A percentile compares a stretch with the other conserved stretches of the same genome.
Evolutionary conservation across 2,113 vertebrate genomes (phyloP).

Genomic region (Gadus macrocephalus): DNA sequence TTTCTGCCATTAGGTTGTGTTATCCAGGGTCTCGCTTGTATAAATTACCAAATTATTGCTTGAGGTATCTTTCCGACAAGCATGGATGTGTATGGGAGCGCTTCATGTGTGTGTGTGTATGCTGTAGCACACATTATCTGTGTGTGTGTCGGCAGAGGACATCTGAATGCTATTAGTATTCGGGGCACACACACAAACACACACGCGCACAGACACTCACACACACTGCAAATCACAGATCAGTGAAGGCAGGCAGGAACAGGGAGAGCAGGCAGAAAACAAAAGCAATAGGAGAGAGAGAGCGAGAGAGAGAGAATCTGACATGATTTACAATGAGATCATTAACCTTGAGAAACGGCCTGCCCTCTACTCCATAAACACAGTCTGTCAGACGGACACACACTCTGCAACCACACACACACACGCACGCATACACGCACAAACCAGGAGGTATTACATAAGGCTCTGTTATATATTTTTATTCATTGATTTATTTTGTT

Average conservation of each 20-base stretch:
- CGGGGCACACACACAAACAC: conserved; percentile 23
- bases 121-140: background rate
- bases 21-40: too few relatives aligned
- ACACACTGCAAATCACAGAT: conserved; percentile 37
- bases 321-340: conserved; percentile 75
- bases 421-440: conserved; percentile 9
- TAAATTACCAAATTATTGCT: too few relatives aligned
- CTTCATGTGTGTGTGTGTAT: too few relatives aligned
- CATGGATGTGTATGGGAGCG: too few relatives aligned
- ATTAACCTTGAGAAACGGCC: conserved; percentile 72
- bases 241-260: conserved; percentile 23
- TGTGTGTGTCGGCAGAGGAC: background rate
- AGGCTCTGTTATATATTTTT: too few relatives aligned
- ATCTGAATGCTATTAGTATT: conserved; percentile 37
- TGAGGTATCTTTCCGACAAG: too few relatives aligned
- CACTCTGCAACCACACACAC: conserved; percentile 16
- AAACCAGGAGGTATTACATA: conserved; percentile 6
- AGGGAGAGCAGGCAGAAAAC: conserved; percentile 11
- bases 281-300: conserved; percentile 3
- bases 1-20: too few relatives aligned
- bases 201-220: conserved; percentile 9
- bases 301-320: conserved; percentile 42
- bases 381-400: conserved; percentile 40
- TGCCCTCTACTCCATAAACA: conserved; percentile 49
- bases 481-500: background rate